Evolutionary conservation across 2,888 invertebrate species (phyloP).

Genomic region (Tinea pellionella): DNA sequence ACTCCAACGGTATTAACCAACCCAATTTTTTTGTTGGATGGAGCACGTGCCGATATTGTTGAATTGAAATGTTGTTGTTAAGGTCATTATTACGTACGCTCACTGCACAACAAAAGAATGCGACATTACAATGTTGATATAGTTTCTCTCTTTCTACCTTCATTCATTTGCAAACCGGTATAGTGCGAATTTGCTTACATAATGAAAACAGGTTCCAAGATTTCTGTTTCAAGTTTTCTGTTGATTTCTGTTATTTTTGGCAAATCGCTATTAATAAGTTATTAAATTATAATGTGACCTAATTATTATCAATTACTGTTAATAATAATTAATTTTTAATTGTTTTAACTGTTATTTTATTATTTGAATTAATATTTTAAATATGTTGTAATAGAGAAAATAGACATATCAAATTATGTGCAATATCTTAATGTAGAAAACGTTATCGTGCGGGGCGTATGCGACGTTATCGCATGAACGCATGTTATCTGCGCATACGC

Average conservation of each 20-base stretch:
- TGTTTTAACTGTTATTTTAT: not conserved
- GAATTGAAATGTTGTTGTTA: slow-evolving; percentile 43
- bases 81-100: slow-evolving; percentile 52
- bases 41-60: slow-evolving; percentile 41
- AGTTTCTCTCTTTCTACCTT: slow-evolving; percentile 21
- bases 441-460: slow-evolving; percentile 37
- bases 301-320: not conserved
- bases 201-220: not conserved
- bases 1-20: slow-evolving; percentile 32
- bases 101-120: slow-evolving; percentile 48
- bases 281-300: not conserved
- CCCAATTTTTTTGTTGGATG: slow-evolving; percentile 31
- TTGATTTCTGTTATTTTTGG: not conserved
- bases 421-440: slow-evolving; percentile 31
- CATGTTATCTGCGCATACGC: slow-evolving; percentile 49
- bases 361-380: not conserved
- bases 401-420: slow-evolving; percentile 21
- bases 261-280: not conserved
- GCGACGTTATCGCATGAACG: slow-evolving; percentile 44
- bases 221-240: too few species aligned
- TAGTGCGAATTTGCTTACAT: not conserved
- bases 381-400: not conserved
- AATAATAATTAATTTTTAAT: not conserved
- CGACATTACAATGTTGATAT: slow-evolving; percentile 40
- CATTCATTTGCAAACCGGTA: slow-evolving; percentile 10